A percentile compares a stretch with the other conserved stretches of the same genome.
Conservation (phyloP, 1,140 invertebrate species). For the Ooceraea biroi region DNA sequence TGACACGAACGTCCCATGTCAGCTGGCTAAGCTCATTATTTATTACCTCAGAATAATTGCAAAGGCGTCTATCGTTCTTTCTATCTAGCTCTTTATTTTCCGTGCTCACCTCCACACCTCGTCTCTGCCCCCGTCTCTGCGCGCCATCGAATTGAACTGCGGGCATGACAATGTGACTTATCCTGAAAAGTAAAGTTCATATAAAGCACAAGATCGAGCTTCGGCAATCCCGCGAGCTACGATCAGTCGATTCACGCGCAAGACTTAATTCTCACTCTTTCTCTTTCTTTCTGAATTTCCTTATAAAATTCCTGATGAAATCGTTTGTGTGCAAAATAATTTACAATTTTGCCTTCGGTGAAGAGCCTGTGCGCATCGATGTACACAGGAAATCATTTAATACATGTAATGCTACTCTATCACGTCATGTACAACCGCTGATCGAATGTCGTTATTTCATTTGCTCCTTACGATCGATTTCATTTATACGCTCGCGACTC, state of each 20-base stretch:
- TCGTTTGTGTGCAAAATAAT: too few relatives aligned
- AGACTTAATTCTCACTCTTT: too few relatives aligned
- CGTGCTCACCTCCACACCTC: neutral
- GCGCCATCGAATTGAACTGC: too few relatives aligned
- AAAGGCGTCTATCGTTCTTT: constrained; percentile 1
- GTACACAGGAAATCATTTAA: too few relatives aligned
- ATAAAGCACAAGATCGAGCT: neutral
- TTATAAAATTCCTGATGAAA: too few relatives aligned
- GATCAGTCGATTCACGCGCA: too few relatives aligned
- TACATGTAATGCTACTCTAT: neutral
- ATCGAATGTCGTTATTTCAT: neutral
- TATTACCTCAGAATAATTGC: constrained; percentile 25
- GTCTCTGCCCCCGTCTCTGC: neutral
- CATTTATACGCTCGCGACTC: constrained; percentile 24
- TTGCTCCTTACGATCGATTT: constrained; percentile 14
- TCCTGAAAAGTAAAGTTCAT: neutral
- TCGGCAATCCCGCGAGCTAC: too few relatives aligned
- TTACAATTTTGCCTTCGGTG: too few relatives aligned
- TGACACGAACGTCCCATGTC: neutral
- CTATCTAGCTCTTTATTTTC: neutral
- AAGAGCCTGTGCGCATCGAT: too few relatives aligned
- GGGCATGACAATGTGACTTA: too few relatives aligned
- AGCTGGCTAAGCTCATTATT: constrained; percentile 9
- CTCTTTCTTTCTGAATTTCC: too few relatives aligned
- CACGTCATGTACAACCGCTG: neutral